Evolutionary conservation across 1,140 invertebrate genomes (phyloP).

Genomic region (Euura saliciscinereae): DNA sequence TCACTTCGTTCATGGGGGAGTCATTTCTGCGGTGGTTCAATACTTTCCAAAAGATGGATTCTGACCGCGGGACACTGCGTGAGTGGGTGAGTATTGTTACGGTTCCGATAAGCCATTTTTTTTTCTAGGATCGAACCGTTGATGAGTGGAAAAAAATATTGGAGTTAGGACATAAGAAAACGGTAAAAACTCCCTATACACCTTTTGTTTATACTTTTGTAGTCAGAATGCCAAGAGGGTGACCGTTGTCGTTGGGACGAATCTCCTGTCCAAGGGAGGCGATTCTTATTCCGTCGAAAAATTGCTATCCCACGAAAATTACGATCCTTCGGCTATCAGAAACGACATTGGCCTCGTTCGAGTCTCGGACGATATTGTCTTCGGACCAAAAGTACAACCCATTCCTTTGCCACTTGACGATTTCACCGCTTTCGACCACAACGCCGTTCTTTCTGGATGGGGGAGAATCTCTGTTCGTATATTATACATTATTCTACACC

Average conservation of each 20-base stretch:
- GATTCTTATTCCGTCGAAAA: slow-evolving; percentile 38
- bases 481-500: slow-evolving; percentile 3
- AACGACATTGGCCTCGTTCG: slow-evolving; percentile 62
- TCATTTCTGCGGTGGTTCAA: slow-evolving; percentile 50
- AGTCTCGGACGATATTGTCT: slow-evolving; percentile 41
- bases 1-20: slow-evolving; percentile 24
- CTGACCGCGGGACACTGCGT: slow-evolving; percentile 56
- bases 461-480: slow-evolving; percentile 47
- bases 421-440: slow-evolving; percentile 12
- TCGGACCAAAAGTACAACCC: slow-evolving; percentile 44
- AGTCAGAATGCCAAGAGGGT: slow-evolving; percentile 17
- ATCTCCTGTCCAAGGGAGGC: slow-evolving; percentile 34
- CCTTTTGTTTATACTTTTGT: not conserved
- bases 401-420: slow-evolving; percentile 31
- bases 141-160: too few species aligned
- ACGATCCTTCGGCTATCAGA: slow-evolving; percentile 28
- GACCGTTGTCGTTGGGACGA: slow-evolving; percentile 44
- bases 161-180: too few species aligned
- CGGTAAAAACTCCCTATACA: too few species aligned
- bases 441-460: slow-evolving; percentile 57
- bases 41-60: slow-evolving; percentile 48
- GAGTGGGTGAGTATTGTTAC: slow-evolving; percentile 21
- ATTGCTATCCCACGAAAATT: slow-evolving; percentile 49
- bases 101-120: too few species aligned
- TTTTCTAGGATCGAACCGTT: too few species aligned